phyloP scores from a whole-genome alignment of 2,888 invertebrate genomes.

The Nymphalis urticae region DNA sequence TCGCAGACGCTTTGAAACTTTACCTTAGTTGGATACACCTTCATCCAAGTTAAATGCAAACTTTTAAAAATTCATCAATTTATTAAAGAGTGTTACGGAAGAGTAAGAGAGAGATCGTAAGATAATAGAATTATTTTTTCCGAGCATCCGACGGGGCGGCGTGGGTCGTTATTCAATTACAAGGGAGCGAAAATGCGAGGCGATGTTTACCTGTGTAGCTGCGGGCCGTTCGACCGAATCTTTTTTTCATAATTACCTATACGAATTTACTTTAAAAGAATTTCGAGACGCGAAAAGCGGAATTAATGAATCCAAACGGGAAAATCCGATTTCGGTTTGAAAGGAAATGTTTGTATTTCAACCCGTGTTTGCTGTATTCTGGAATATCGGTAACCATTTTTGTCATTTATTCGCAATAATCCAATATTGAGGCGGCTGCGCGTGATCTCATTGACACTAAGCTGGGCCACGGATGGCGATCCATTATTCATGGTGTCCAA shows the following conservation, averaged over 20 bases:
- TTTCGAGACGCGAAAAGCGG: constrained; percentile 23
- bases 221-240: constrained; percentile 59
- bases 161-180: constrained; percentile 61
- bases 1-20: constrained; percentile 22
- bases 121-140: constrained; percentile 71
- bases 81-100: constrained; percentile 32
- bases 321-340: constrained; percentile 23
- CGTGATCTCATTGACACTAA: constrained; percentile 78
- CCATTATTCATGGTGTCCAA: constrained; percentile 74
- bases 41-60: constrained; percentile 18
- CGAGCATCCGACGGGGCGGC: constrained; percentile 27
- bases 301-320: constrained; percentile 28
- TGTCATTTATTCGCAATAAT: constrained; percentile 76
- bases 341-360: constrained; percentile 29
- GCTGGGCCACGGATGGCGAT: constrained; percentile 62
- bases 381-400: constrained; percentile 61
- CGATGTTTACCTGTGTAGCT: constrained; percentile 68
- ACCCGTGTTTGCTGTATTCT: constrained; percentile 24
- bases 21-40: constrained; percentile 21
- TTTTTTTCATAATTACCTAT: constrained; percentile 59
- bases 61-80: constrained; percentile 28
- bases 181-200: constrained; percentile 60
- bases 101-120: constrained; percentile 54
- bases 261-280: constrained; percentile 49
- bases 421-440: constrained; percentile 67